Percentiles rank a stretch among this genome's conserved stretches.
Conservation (phyloP, 2,888 invertebrate genomes). For the Seladonia tumulorum region DNA sequence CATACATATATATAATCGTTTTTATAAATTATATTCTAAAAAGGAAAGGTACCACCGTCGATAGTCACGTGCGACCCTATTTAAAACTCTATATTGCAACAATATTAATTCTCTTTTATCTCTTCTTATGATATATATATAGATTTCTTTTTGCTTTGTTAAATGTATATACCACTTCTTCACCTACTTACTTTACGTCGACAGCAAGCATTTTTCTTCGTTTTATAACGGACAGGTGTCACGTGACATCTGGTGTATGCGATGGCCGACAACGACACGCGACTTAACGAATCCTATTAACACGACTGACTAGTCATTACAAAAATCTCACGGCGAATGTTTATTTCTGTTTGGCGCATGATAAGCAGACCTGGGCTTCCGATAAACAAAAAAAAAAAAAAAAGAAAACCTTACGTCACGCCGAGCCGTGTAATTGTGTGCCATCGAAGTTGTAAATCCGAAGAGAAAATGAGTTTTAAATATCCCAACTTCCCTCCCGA, state of each 20-base stretch:
- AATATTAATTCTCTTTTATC: slow-evolving; percentile 63
- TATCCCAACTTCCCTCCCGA: background rate
- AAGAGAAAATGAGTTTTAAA: background rate
- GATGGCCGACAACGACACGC: slow-evolving; percentile 15
- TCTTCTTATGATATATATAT: slow-evolving; percentile 45
- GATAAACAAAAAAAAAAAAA: background rate
- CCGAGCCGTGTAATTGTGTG: background rate
- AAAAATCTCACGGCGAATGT: slow-evolving; percentile 62
- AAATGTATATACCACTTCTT: slow-evolving; percentile 47
- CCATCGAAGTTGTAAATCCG: background rate
- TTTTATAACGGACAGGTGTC: slow-evolving; percentile 10
- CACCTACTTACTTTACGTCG: slow-evolving; percentile 51
- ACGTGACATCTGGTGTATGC: slow-evolving; percentile 28
- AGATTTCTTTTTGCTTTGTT: slow-evolving; percentile 48
- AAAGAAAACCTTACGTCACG: background rate
- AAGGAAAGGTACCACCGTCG: slow-evolving; percentile 64
- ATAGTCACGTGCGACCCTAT: slow-evolving; percentile 62
- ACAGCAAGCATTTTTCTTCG: slow-evolving; percentile 1
- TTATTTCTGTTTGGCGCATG: background rate
- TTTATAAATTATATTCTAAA: slow-evolving; percentile 62
- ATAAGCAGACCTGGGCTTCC: slow-evolving; percentile 4
- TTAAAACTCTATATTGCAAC: slow-evolving; percentile 73
- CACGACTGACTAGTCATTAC: slow-evolving; percentile 66
- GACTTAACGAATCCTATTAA: slow-evolving; percentile 36
- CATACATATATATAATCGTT: slow-evolving; percentile 20